These are phyloP conservation scores for Drosophila buzzatii DNA, from an alignment of 2,888 invertebrate species.

Conservation along the genomic window DNA sequence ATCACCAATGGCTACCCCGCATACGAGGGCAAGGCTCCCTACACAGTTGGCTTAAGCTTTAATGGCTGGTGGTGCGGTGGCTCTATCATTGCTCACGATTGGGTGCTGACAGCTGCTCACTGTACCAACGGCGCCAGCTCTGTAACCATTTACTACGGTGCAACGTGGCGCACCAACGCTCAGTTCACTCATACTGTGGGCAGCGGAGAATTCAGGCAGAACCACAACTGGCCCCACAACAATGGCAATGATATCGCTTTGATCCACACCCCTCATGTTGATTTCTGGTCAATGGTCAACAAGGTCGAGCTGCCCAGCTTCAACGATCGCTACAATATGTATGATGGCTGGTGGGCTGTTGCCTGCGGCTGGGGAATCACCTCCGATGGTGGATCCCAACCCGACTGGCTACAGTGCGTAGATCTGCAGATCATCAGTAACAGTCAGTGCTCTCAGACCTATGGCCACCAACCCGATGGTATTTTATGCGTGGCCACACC, in stretches of 20 bases:
- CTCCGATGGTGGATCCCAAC: constrained; percentile 73
- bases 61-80: constrained; percentile 78
- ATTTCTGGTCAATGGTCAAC: constrained; percentile 32
- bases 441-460: constrained; percentile 44
- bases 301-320: constrained; percentile 38
- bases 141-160: constrained; percentile 73
- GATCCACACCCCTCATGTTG: constrained; percentile 53
- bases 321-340: constrained; percentile 38
- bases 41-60: constrained; percentile 75
- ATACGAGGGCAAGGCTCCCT: constrained; percentile 69
- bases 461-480: constrained; percentile 3
- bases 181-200: constrained; percentile 59
- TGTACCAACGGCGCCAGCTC: constrained; percentile 63
- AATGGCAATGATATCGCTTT: constrained; percentile 63
- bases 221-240: constrained; percentile 75
- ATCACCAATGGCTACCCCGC: constrained; percentile 77
- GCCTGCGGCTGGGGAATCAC: constrained; percentile 76
- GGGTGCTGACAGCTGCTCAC: constrained; percentile 81
- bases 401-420: constrained; percentile 67
- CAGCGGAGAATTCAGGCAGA: constrained; percentile 64
- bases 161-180: constrained; percentile 64
- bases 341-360: constrained; percentile 40
- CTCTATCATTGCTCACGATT: constrained; percentile 70
- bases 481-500: constrained; percentile 4
- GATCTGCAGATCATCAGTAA: constrained; percentile 67